Evolutionary conservation across 2,888 invertebrate species (phyloP).

Genomic region (Eilema sororculum): DNA sequence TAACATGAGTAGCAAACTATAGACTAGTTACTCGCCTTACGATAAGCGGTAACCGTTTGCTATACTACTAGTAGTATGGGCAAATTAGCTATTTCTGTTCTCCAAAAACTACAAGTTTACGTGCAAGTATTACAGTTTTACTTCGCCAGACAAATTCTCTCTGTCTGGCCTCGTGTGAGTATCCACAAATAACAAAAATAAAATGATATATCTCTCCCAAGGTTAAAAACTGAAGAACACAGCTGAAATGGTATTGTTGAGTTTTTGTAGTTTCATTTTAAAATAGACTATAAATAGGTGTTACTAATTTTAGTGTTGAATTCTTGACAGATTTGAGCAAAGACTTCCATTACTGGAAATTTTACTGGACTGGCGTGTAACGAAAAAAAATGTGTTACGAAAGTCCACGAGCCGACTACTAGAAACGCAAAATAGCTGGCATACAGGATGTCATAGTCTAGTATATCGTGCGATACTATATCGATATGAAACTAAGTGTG

Average conservation of each 20-base stretch:
- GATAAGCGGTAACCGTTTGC: too few relatives aligned
- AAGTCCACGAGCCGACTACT: too few relatives aligned
- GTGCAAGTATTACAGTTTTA: neutral
- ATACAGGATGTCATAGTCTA: too few relatives aligned
- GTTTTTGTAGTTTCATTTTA: neutral
- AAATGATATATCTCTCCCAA: slow-evolving; percentile 2
- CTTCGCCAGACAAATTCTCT: neutral
- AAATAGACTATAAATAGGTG: neutral
- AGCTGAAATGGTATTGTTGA: slow-evolving; percentile 1
- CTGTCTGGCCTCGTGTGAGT: neutral
- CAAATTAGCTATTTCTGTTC: neutral
- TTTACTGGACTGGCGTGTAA: too few relatives aligned
- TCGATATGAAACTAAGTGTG: too few relatives aligned
- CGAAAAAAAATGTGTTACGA: too few relatives aligned
- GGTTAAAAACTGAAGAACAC: neutral
- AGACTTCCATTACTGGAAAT: too few relatives aligned
- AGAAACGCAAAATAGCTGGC: too few relatives aligned
- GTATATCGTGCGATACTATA: too few relatives aligned
- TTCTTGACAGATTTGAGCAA: too few relatives aligned
- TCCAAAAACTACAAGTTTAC: neutral
- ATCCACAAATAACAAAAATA: neutral
- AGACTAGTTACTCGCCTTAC: too few relatives aligned
- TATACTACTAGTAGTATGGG: neutral
- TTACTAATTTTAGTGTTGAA: neutral
- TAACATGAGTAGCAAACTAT: too few relatives aligned